Base-by-base conservation (phyloP, 2,797 vertebrate species). In the Eulemur albifrons region DNA sequence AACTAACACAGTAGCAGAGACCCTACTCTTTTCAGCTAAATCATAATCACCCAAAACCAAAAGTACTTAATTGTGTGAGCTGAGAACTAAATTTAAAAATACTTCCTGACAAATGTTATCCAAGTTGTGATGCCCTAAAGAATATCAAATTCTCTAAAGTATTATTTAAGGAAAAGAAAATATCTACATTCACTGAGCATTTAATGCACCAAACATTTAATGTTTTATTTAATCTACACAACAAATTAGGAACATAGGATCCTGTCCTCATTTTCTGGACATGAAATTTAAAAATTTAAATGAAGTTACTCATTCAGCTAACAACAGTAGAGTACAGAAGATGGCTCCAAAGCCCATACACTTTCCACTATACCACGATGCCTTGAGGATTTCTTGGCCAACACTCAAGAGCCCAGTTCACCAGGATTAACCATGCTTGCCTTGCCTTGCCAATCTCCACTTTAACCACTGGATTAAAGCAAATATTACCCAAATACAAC, bases 51-150 rank as follows among this genome's bases (percentile, higher is more conserved):
- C 65, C 38, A 61, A 96, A 85, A 79, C 38, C 48, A 91, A 40
- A 88, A 14, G 70, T 75, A 83, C 65, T 88, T 94, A 81, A 94
- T 13, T 75, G 38, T 69, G 9, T 85, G 38, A 89, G 25, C 9
- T 54, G 21, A 82, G 88, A 88, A 83, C 10, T 50, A 77, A 38
- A 93, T 70, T 79, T 65, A 72, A 45, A 48, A 75, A 45, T 17
- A 30, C 27, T 17, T 57, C 35, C 15, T 57, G 23, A 25, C 83
- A 76, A 93, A 79, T 80, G 45, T 45, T 88, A 95, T 25, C 23
- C 20, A 88, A 91, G n/a, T 69, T 95, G 21, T 67, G n/a, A 95
- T 61, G 20, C 70, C 80, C 63, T 94, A 27, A 90, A 91, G 21
- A 50, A 72, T 43, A 81, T 30, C 43, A 90, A 76, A 82, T 87